A percentile compares a stretch with the other conserved stretches of the same genome.
phyloP scores from a whole-genome alignment of 2,113 vertebrate species.

The Clupea harengus region DNA sequence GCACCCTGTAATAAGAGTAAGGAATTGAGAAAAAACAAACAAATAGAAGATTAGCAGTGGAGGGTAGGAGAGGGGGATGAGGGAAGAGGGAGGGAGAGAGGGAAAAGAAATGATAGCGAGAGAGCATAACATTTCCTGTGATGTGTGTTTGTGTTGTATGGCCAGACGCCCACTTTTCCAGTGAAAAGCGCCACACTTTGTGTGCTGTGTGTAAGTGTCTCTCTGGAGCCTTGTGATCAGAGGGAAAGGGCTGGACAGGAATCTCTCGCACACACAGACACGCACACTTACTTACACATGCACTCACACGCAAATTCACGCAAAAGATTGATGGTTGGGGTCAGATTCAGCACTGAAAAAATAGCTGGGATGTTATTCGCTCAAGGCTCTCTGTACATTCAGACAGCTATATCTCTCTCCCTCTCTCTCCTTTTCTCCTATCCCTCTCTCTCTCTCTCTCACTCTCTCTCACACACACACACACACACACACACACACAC shows the following conservation, averaged over 20 bases:
- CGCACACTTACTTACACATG: neutral
- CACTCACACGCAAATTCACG: neutral
- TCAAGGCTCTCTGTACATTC: neutral
- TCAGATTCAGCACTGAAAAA: neutral
- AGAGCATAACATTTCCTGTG: neutral
- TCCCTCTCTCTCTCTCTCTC: neutral
- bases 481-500: neutral
- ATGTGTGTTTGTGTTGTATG: neutral
- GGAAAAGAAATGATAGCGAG: neutral
- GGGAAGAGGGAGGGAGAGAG: neutral
- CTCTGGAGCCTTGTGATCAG: neutral
- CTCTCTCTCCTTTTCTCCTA: constrained; percentile 22
- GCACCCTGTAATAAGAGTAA: constrained; percentile 13
- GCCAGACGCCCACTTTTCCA: neutral
- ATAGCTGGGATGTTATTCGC: neutral
- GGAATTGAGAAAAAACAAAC: constrained; percentile 33
- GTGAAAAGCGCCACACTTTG: neutral
- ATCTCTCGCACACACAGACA: neutral
- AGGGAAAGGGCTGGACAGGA: neutral
- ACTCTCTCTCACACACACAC: constrained; percentile 18
- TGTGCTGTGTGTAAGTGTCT: neutral
- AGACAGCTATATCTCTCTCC: neutral
- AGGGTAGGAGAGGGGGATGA: neutral
- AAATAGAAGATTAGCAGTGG: constrained; percentile 30
- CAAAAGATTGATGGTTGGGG: neutral